Conservation (phyloP, 1,140 invertebrate genomes). For the Tetraneura akinire region DNA sequence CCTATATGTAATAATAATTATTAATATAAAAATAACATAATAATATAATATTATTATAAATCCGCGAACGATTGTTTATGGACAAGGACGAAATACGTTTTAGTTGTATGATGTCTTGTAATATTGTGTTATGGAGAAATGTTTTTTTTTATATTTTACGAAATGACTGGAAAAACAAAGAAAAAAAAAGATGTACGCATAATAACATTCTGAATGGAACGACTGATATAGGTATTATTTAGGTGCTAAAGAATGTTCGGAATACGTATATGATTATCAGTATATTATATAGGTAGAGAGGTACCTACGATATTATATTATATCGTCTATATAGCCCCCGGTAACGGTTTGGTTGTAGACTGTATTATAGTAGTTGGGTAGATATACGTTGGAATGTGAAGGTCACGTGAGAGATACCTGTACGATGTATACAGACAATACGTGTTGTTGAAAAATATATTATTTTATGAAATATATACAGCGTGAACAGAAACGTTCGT, state of each 20-base stretch:
- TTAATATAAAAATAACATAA: background rate
- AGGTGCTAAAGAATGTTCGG: slow-evolving; percentile 6
- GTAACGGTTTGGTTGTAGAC: slow-evolving; percentile 41
- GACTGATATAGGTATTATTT: too few species aligned
- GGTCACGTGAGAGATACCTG: slow-evolving; percentile 43
- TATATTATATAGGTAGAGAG: too few species aligned
- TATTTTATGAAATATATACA: too few species aligned
- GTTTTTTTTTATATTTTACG: too few species aligned
- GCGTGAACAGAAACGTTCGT: too few species aligned
- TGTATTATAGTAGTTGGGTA: too few species aligned
- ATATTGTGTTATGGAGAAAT: background rate
- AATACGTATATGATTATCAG: background rate
- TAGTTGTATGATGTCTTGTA: background rate
- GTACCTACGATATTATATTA: background rate
- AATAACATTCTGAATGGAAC: background rate
- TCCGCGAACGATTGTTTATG: too few species aligned
- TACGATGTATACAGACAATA: background rate
- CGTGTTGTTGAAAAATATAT: background rate
- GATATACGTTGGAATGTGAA: slow-evolving; percentile 30
- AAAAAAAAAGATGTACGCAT: background rate
- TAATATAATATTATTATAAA: too few species aligned
- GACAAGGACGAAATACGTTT: background rate
- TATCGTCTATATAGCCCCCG: slow-evolving; percentile 12
- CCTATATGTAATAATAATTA: background rate
- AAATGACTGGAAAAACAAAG: too few species aligned